phyloP scores from a whole-genome alignment of 2,113 vertebrate species.

The Aphyosemion australe region DNA sequence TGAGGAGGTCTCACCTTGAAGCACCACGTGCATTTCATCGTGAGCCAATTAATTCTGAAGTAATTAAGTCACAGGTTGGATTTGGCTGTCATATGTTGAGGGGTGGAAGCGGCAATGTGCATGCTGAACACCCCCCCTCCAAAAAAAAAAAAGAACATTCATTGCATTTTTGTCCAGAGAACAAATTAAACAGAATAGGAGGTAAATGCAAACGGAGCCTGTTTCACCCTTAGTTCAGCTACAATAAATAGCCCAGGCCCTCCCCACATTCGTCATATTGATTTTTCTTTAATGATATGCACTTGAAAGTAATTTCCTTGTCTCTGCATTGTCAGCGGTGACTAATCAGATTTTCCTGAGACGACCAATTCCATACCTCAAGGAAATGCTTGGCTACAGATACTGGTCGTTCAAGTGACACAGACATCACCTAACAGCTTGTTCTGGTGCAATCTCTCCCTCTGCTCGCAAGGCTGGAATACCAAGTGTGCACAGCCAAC shows the following conservation, averaged over 20 bases:
- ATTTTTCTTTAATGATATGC: constrained; percentile 89
- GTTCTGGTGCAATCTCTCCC: constrained; percentile 66
- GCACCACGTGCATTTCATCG: constrained; percentile 47
- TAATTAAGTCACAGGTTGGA: constrained; percentile 63
- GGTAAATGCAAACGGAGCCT: constrained; percentile 50
- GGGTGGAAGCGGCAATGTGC: constrained; percentile 8
- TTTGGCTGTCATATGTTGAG: constrained; percentile 18
- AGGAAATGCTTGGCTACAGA: constrained; percentile 81
- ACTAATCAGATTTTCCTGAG: constrained; percentile 84
- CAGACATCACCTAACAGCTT: constrained; percentile 68
- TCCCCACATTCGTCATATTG: constrained; percentile 83
- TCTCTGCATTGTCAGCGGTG: constrained; percentile 81
- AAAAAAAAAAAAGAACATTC: too few relatives aligned
- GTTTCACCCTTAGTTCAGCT: constrained; percentile 69
- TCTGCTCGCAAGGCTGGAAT: constrained; percentile 56
- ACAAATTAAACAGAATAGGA: constrained; percentile 72
- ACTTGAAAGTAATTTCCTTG: constrained; percentile 89
- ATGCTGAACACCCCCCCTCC: constrained; percentile 12
- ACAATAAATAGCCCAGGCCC: constrained; percentile 80
- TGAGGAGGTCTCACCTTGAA: constrained; percentile 63
- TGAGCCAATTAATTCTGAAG: constrained; percentile 63
- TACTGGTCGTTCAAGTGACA: constrained; percentile 74
- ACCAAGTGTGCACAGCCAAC: constrained; percentile 53
- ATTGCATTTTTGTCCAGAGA: constrained; percentile 35
- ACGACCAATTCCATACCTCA: constrained; percentile 79